Evolutionary conservation across 2,888 invertebrate genomes (phyloP), one percentile per base, ranked within the genome.

Genomic region (Hipparchia semele): DNA sequence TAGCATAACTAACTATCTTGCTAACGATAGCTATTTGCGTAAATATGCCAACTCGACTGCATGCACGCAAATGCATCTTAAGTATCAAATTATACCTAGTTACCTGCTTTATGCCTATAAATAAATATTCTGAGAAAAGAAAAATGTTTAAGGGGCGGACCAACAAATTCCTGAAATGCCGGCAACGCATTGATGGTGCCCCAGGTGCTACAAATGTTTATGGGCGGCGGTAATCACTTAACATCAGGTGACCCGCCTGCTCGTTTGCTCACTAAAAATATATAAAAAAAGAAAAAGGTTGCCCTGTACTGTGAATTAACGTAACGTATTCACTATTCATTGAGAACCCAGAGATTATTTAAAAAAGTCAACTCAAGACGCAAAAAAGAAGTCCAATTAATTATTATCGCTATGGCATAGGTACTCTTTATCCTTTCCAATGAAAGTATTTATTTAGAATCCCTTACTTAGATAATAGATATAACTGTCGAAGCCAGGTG

Each of bases 21-120:
- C 68, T 68, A 60, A 68, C 33, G 68, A 49, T 12, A 59, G 68
- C 51, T 68, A 49, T 60, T 68, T 68, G 51, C 10, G 68, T 51
- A 68, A 59, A 59, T 51, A 49, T 23, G 23, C 23, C 45, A 6
- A 58, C n/a, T 56, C 46, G 46, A 45, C 56, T 56, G 67, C 67
- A 67, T 13, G 56, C 67, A 67, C 45, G 45, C 65, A 33, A 51
- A 10, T 51, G 8, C 23, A 23, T 53, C 6, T 23, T 51, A 59
- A 23, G 4, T 65, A 51, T 9, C n/a, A 12, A 33, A 10, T 33
- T 33, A 39, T 39, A 59, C 23, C 4, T 59, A 59, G 6, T 6
- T 56, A 13, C 1, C 2, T n/a, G n/a, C n/a, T n/a, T 54, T 6
- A n/a, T 54, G 53, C 10, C 1, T 12, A 59, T 45, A 9, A 60